Evolutionary conservation across 92 coral and sea anemone genomes (phyloP).

Genomic region (Zoanthus gigantus): DNA sequence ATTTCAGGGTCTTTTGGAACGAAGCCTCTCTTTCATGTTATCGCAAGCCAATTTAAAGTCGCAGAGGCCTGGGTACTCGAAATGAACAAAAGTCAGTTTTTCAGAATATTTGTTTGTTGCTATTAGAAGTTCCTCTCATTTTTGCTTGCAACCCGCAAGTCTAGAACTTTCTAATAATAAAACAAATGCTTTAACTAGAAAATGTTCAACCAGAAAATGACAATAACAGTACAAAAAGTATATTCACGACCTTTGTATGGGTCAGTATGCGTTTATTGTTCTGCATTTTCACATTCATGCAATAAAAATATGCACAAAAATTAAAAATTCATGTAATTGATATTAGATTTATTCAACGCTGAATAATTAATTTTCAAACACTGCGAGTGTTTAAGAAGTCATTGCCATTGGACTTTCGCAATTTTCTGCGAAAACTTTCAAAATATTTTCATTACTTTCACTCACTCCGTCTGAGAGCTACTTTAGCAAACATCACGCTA

Average conservation of each 20-base stretch:
- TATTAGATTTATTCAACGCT: neutral
- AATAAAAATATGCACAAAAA: neutral
- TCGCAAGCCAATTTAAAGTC: no score
- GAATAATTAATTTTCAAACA: neutral
- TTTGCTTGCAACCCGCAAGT: no score
- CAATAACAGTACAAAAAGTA: neutral
- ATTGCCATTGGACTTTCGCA: neutral
- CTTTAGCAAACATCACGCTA: neutral
- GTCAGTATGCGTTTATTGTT: neutral
- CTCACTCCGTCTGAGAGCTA: neutral
- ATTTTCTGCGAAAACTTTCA: neutral
- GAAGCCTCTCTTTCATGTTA: no score
- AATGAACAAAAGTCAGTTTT: no score
- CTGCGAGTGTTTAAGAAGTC: neutral
- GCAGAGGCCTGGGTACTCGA: no score
- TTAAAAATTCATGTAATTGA: neutral
- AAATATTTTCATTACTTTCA: neutral
- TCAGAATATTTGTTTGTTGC: no score
- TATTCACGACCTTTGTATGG: neutral
- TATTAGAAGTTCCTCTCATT: no score
- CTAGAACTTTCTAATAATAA: no score
- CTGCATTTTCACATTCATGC: constrained; percentile 5
- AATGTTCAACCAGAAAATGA: no score
- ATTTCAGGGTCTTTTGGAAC: no score
- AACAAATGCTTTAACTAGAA: no score